Base-by-base conservation (phyloP, 2,888 invertebrate species). In the Disparrhopalites patrizii region DNA sequence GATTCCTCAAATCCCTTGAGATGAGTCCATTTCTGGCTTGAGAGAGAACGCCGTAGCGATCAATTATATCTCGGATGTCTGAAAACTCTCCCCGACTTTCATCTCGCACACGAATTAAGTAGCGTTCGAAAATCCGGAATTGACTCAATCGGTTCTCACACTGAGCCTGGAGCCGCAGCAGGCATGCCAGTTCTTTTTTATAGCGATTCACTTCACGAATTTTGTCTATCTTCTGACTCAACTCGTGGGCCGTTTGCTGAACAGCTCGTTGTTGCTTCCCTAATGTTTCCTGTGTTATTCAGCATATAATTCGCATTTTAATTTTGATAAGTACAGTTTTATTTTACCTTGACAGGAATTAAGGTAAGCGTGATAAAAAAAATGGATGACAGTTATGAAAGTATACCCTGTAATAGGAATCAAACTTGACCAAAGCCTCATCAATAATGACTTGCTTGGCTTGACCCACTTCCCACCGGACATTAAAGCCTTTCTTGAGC, bases 41-140 rank as follows among this genome's bases (percentile, higher is more conserved):
- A 1, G 68, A 65, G 13, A 75, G 60, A n/a, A 71, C 58, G 3
- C 66, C 65, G 60, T 68, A 75, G 2, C 75, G 64, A 43, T 75
- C 73, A 18, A 72, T 72, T 47, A 75, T 69, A 15, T 75, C 75
- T 30, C 72, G 68, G 43, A 73, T 38, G 23, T 71, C 70, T 8
- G 64, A 52, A 47, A 70, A 75, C 27, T 75, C 75, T 31, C 75
- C 75, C 50, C 70, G 72, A 62, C 71, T 73, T 10, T 67, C 61
- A n/a, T 70, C 64, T 25, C 68, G 65, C 2, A 71, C 69, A 33
- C 66, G 57, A 10, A 70, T 70, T 27, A 75, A 62, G 58, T 73
- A 75, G 1, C 58, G 65, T 66, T 71, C 66, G 60, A 75, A 73
- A n/a, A 70, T 65, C 23, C 68, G 54, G 27, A 72, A 75, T 30